These are phyloP conservation scores for Myotis lucifugus DNA, from an alignment of 2,113 vertebrate species.

Conservation along the genomic window DNA sequence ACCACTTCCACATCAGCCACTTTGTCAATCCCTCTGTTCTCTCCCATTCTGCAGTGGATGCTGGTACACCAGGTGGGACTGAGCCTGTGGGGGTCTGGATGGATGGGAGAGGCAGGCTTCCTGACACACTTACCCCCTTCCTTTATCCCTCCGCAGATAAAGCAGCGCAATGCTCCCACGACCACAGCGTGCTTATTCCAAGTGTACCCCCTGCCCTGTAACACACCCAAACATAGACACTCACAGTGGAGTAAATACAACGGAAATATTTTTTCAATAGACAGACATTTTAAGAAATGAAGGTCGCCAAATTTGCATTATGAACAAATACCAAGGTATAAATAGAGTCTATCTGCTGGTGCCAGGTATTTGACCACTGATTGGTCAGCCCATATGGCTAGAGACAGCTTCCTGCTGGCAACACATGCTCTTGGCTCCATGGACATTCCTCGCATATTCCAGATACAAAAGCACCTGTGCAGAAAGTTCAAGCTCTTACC, in stretches of 20 bases:
- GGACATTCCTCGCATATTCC: neutral
- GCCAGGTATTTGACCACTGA: neutral
- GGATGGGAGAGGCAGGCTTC: neutral
- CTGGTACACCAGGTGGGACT: neutral
- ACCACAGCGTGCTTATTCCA: neutral
- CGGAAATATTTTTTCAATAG: neutral
- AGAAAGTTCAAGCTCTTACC: neutral
- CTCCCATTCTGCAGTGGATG: neutral
- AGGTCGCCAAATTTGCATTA: neutral
- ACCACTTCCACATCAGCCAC: neutral
- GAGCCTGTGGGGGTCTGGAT: neutral
- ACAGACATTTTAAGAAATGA: neutral
- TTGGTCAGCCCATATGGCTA: neutral
- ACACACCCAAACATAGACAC: neutral
- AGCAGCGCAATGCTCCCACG: neutral
- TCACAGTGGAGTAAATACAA: neutral
- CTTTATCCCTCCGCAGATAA: neutral
- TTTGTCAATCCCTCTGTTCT: neutral
- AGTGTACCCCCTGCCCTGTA: neutral
- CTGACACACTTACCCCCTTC: neutral
- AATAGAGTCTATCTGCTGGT: neutral
- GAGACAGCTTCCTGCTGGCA: slow-evolving; percentile 2
- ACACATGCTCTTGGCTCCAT: neutral
- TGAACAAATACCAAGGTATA: neutral
- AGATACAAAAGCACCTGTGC: neutral